Evolutionary conservation across 1,140 invertebrate species (phyloP).

Genomic region (Ips nitidus): DNA sequence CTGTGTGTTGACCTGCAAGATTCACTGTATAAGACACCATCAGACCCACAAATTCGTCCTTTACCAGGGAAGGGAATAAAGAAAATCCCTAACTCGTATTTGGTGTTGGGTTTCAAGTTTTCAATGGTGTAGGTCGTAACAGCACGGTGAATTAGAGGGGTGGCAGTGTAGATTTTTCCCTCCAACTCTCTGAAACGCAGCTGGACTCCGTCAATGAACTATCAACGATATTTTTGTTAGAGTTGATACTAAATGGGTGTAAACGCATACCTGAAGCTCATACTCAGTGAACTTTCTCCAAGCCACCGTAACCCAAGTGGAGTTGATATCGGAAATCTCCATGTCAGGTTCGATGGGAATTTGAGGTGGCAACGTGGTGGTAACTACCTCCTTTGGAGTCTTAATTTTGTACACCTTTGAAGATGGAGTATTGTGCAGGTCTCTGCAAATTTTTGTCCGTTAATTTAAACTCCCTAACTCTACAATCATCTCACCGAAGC

Average conservation of each 20-base stretch:
- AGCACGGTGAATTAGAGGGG: conserved; percentile 74
- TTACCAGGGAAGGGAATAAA: conserved; percentile 69
- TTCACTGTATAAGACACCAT: neutral
- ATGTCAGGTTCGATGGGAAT: conserved; percentile 73
- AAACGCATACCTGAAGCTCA: conserved; percentile 61
- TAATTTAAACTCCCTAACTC: neutral
- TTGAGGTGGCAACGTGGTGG: conserved; percentile 62
- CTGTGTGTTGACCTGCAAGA: conserved; percentile 64
- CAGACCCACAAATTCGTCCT: neutral
- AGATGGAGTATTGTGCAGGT: conserved; percentile 69
- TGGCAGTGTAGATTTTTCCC: conserved; percentile 71
- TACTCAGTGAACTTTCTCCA: conserved; percentile 82
- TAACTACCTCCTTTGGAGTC: conserved; percentile 57
- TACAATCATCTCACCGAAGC: conserved; percentile 50
- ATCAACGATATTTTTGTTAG: conserved; percentile 1
- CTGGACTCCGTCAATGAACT: conserved; percentile 71
- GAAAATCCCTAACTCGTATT: conserved; percentile 75
- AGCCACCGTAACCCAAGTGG: conserved; percentile 72
- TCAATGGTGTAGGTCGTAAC: conserved; percentile 72
- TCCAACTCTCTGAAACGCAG: conserved; percentile 71
- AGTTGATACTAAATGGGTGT: neutral
- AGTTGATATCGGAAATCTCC: conserved; percentile 70
- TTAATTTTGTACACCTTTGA: conserved; percentile 73
- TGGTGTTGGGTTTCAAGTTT: conserved; percentile 69
- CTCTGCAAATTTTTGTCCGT: conserved; percentile 48